Base-by-base conservation (phyloP, 2,113 vertebrate genomes). In the Triplophysa tibetana region DNA sequence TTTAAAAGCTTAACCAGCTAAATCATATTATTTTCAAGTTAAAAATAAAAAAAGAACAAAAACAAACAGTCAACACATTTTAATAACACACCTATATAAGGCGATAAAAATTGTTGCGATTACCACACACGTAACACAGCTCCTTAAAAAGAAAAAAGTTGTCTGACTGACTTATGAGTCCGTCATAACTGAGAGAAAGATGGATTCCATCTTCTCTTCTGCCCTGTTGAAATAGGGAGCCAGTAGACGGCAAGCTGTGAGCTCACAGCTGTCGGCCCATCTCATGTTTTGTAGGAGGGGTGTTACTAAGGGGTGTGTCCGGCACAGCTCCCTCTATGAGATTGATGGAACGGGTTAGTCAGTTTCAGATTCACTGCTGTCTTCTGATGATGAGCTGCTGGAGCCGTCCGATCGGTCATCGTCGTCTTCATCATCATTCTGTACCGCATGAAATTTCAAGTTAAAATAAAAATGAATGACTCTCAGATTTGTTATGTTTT, bases 291-390 rank as follows among this genome's bases (percentile, higher is more conserved):
- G 24, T 8, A 65, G 73, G 75, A 83, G 82, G 88, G 70, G 84
- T 78, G 72, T 85, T 43, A 50, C 17, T 82, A 86, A 85, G 87
- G 89, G 91, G 89, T 73, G 88, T 90, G 90, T 90, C 90, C 91
- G 77, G 90, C 89, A 92, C 91, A 86, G 85, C 87, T 88, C 86
- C 81, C 88, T 87, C 85, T 88, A 50, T 79, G 60, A 74, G 81
- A 77, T 45, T 84, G 87, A 56, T 33, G n/a, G 67, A 84, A 26
- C 60, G 13, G 29, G 80, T 87, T 92, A 93, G 79, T 93, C 92
- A 0, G 92, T 89, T 75, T 92, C 92, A 0, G 91, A 91, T 63
- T 93, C 91, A 41, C 89, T 92, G 77, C 90, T 90, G 70, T 92
- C 92, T 38, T 92, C 92, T 0, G 91, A 88, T 43, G 81, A 85